Conservation (phyloP, 2,888 invertebrate species). For the Encarsia formosa region DNA sequence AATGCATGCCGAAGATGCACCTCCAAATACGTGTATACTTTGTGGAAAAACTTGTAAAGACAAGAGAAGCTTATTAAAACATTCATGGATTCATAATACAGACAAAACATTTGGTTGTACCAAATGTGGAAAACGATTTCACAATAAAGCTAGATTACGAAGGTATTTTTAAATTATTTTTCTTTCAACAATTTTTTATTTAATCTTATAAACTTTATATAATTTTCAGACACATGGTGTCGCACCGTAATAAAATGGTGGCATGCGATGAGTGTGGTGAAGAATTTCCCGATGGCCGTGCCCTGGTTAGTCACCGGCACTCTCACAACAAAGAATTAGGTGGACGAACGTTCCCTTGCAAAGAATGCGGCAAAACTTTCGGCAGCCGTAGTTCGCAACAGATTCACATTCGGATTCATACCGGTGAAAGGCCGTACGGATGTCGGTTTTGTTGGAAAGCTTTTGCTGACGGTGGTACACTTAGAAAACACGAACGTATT, state of each 20-base stretch:
- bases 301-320: conserved; percentile 67
- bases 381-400: conserved; percentile 82
- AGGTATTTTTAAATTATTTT: conserved; percentile 37
- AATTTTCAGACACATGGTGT: conserved; percentile 61
- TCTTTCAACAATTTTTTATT: background rate
- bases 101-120: conserved; percentile 63
- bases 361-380: conserved; percentile 81
- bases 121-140: conserved; percentile 68
- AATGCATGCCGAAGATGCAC: conserved; percentile 60
- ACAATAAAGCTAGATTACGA: conserved; percentile 61
- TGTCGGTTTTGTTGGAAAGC: conserved; percentile 87
- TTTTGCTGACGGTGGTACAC: conserved; percentile 81
- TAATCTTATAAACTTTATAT: background rate
- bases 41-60: conserved; percentile 70
- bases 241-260: conserved; percentile 68
- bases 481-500: conserved; percentile 80
- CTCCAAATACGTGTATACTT: conserved; percentile 63
- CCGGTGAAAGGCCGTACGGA: conserved; percentile 79
- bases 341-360: conserved; percentile 71
- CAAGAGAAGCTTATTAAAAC: conserved; percentile 63
- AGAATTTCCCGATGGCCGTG: conserved; percentile 67
- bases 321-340: conserved; percentile 57
- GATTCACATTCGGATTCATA: conserved; percentile 82
- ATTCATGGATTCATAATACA: conserved; percentile 66
- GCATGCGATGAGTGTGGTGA: conserved; percentile 67